These are phyloP conservation scores for Ctenoplectra terminalis DNA, from an alignment of 1,140 invertebrate species.

Conservation along the genomic window DNA sequence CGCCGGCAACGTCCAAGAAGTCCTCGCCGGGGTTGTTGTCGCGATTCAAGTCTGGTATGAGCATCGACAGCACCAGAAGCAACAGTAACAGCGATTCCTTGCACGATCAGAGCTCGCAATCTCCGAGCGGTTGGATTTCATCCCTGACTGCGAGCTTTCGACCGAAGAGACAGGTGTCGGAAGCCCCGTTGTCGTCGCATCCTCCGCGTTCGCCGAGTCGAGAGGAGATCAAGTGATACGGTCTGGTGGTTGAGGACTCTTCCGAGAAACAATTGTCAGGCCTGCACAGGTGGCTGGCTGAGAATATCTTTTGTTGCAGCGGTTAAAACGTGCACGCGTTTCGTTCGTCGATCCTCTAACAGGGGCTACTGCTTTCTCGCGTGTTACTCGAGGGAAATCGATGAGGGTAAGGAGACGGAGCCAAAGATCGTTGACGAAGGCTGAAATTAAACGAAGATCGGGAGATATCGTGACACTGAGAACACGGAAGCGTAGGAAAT, in stretches of 20 bases:
- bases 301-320: slow-evolving; percentile 77
- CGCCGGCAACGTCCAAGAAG: slow-evolving; percentile 75
- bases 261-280: slow-evolving; percentile 60
- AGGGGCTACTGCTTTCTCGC: neutral
- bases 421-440: slow-evolving; percentile 40
- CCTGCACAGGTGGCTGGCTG: slow-evolving; percentile 75
- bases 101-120: slow-evolving; percentile 74
- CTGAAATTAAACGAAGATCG: neutral
- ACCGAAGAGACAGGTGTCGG: slow-evolving; percentile 73
- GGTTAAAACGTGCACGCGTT: slow-evolving; percentile 53
- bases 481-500: no score
- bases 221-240: slow-evolving; percentile 79
- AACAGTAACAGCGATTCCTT: slow-evolving; percentile 79
- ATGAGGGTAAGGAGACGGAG: slow-evolving; percentile 17
- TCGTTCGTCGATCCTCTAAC: slow-evolving; percentile 17
- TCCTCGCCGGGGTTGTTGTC: slow-evolving; percentile 76
- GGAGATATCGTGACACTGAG: neutral
- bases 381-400: neutral
- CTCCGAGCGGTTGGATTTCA: slow-evolving; percentile 79
- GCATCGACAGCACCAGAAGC: slow-evolving; percentile 78
- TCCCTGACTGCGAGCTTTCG: slow-evolving; percentile 80
- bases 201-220: slow-evolving; percentile 65
- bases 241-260: slow-evolving; percentile 66
- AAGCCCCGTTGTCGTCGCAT: slow-evolving; percentile 64
- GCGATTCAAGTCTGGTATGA: slow-evolving; percentile 80